Evolutionary conservation across 2,888 invertebrate species (phyloP).

Genomic region (Drosophila ustulata): DNA sequence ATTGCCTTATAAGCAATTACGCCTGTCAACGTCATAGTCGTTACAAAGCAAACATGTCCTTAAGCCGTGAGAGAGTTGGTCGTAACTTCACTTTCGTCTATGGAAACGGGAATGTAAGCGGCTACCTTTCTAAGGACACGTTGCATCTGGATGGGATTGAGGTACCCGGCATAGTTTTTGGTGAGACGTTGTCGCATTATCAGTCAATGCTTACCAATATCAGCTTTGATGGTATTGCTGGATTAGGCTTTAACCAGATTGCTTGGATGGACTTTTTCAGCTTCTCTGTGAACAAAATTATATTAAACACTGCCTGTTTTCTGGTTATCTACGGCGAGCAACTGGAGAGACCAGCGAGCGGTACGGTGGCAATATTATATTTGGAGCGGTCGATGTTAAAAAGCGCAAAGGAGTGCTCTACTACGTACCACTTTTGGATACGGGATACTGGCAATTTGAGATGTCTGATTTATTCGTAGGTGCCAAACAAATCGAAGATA

Average conservation of each 20-base stretch:
- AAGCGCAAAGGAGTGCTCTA: constrained; percentile 44
- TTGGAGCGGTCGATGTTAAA: constrained; percentile 52
- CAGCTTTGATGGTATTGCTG: constrained; percentile 63
- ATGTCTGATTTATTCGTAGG: constrained; percentile 39
- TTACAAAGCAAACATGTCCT: constrained; percentile 94
- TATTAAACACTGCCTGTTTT: constrained; percentile 52
- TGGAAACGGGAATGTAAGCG: constrained; percentile 97
- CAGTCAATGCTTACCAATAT: constrained; percentile 39
- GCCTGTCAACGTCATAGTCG: constrained; percentile 97
- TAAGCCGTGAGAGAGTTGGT: constrained; percentile 93
- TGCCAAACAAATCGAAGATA: background rate
- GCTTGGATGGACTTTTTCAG: constrained; percentile 50
- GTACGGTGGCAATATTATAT: constrained; percentile 56
- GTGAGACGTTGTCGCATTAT: constrained; percentile 45
- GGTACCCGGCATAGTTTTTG: constrained; percentile 48
- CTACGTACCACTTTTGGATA: constrained; percentile 44
- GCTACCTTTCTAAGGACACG: constrained; percentile 95
- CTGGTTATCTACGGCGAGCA: constrained; percentile 45
- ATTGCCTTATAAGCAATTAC: constrained; percentile 95
- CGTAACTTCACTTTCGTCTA: constrained; percentile 95
- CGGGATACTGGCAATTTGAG: constrained; percentile 50
- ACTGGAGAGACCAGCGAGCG: background rate
- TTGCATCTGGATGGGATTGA: constrained; percentile 31
- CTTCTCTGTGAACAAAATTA: constrained; percentile 37
- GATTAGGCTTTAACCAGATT: constrained; percentile 40